Percentiles rank a stretch among this genome's conserved stretches.
Conservation (phyloP, 2,797 vertebrate species). For the Trematomus bernacchii region DNA sequence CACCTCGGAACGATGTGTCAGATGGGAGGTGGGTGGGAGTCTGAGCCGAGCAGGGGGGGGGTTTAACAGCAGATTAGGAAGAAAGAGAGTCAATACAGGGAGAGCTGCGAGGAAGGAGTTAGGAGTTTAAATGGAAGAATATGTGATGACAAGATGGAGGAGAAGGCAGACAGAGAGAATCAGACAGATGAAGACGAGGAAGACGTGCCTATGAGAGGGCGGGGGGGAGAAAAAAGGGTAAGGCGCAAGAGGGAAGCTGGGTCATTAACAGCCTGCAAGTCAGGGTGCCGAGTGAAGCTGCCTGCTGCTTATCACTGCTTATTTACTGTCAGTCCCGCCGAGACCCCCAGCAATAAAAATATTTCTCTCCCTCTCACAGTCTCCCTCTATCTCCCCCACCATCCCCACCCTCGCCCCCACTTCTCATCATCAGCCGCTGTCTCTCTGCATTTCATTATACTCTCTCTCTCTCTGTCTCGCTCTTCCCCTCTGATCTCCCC, state of each 20-base stretch:
- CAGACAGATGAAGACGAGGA: background rate
- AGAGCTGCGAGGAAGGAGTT: conserved; percentile 49
- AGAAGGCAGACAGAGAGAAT: conserved; percentile 9
- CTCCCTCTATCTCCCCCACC: conserved; percentile 28
- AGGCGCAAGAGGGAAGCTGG: conserved; percentile 61
- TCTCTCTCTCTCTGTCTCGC: conserved; percentile 23
- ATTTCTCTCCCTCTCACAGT: conserved; percentile 39
- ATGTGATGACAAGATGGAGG: conserved; percentile 44
- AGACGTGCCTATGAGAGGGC: conserved; percentile 8
- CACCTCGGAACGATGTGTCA: conserved; percentile 49
- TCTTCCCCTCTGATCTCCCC: conserved; percentile 48
- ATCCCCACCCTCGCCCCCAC: background rate
- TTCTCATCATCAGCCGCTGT: conserved; percentile 54
- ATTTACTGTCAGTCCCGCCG: conserved; percentile 69
- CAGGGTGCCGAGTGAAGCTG: conserved; percentile 61
- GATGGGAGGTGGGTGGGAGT: conserved; percentile 50
- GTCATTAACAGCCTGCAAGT: conserved; percentile 78
- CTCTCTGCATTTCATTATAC: conserved; percentile 41
- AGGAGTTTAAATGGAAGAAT: conserved; percentile 35
- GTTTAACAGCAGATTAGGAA: conserved; percentile 57
- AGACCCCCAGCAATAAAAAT: conserved; percentile 65
- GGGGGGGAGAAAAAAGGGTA: conserved; percentile 1
- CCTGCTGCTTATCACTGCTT: conserved; percentile 76
- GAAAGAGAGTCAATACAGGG: conserved; percentile 47
- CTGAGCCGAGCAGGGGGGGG: conserved; percentile 6